phyloP scores from a whole-genome alignment of 2,888 invertebrate species.

The Zaprionus lineosus region DNA sequence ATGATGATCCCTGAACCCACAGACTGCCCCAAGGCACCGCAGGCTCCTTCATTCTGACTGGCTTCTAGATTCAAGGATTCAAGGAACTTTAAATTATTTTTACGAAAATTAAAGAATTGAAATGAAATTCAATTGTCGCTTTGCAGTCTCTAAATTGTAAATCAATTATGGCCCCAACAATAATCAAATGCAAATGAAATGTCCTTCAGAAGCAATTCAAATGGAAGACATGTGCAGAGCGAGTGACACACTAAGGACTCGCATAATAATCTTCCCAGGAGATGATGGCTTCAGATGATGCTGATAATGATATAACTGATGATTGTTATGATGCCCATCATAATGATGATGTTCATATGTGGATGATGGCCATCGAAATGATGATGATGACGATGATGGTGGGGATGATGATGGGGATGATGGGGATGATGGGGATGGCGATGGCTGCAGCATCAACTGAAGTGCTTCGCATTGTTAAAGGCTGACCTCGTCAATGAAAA shows the following conservation, averaged over 20 bases:
- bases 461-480: constrained; percentile 60
- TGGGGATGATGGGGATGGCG: constrained; percentile 28
- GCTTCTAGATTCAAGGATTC: no score
- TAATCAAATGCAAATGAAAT: constrained; percentile 43
- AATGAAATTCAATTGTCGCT: constrained; percentile 25
- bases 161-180: constrained; percentile 34
- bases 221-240: constrained; percentile 9
- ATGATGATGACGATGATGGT: background rate
- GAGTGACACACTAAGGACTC: constrained; percentile 13
- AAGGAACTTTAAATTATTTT: background rate
- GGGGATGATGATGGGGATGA: constrained; percentile 3
- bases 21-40: no score
- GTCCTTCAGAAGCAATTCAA: background rate
- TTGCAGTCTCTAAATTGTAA: constrained; percentile 23
- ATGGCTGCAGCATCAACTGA: constrained; percentile 26
- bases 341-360: constrained; percentile 11
- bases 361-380: no score
- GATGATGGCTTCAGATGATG: constrained; percentile 5
- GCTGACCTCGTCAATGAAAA: constrained; percentile 72
- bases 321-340: background rate
- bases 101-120: constrained; percentile 15
- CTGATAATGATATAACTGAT: background rate
- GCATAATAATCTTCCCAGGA: constrained; percentile 25
- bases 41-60: no score
- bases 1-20: no score